These are phyloP conservation scores for Drosophila leonis DNA, from an alignment of 2,888 invertebrate genomes.

Conservation along the genomic window DNA sequence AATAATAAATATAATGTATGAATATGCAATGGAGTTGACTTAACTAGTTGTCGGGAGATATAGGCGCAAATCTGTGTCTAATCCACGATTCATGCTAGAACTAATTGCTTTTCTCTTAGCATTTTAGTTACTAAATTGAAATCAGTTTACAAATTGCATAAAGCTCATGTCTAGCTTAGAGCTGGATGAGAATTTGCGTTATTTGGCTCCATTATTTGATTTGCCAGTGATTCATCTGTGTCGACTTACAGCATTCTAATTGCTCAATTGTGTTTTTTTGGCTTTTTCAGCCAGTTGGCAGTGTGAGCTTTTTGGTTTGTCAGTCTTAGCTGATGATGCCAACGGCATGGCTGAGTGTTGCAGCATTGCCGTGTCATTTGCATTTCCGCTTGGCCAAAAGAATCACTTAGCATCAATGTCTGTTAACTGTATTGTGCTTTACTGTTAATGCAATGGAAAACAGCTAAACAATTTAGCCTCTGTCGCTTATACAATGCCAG, in stretches of 20 bases:
- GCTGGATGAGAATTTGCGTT: neutral
- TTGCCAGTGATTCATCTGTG: neutral
- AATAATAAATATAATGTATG: neutral
- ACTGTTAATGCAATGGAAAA: constrained; percentile 6
- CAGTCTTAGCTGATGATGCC: neutral
- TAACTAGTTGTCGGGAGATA: neutral
- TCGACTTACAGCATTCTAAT: neutral
- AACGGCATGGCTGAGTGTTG: constrained; percentile 11
- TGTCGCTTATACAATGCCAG: constrained; percentile 40
- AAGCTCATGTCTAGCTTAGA: neutral
- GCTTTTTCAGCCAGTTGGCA: neutral
- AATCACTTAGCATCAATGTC: constrained; percentile 25
- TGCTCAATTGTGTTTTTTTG: neutral
- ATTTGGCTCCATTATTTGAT: neutral
- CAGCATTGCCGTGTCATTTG: constrained; percentile 21
- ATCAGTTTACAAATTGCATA: neutral
- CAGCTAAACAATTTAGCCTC: constrained; percentile 26
- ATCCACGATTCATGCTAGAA: neutral
- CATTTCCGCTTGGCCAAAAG: constrained; percentile 30
- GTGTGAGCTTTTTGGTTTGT: neutral
- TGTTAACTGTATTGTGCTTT: constrained; percentile 25
- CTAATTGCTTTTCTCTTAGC: neutral
- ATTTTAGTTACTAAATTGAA: neutral
- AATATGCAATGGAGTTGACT: neutral
- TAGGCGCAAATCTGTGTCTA: neutral